Percentiles rank a stretch among this genome's conserved stretches.
Evolutionary conservation across 2,888 invertebrate species (phyloP).

Genomic region (Chymomyza procnemis): DNA sequence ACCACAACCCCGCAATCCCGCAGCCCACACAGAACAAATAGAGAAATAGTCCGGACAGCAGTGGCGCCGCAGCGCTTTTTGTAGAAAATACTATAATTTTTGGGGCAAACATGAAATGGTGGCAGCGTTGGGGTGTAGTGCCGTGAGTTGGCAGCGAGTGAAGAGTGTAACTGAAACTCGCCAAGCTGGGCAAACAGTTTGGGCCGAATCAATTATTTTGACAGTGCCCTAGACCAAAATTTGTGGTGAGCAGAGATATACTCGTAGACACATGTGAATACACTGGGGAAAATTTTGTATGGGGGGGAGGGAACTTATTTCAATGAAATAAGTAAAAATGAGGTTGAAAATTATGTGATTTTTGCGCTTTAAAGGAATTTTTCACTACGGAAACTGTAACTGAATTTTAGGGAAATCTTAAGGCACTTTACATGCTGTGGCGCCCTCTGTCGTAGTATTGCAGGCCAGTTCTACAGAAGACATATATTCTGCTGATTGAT

Average conservation of each 20-base stretch:
- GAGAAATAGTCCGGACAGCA: neutral
- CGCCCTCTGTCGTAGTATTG: no score
- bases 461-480: no score
- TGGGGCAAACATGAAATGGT: neutral
- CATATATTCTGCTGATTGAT: no score
- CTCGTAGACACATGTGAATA: constrained; percentile 44
- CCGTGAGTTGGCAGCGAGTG: neutral
- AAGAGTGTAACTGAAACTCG: neutral
- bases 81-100: neutral
- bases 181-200: constrained; percentile 27
- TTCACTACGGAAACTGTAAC: no score
- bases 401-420: no score
- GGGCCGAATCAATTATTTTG: constrained; percentile 1
- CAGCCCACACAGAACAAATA: neutral
- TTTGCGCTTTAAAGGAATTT: no score
- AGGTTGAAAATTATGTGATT: no score
- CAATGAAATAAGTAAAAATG: no score
- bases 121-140: neutral
- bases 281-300: neutral
- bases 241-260: neutral
- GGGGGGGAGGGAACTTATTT: no score
- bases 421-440: no score
- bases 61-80: neutral
- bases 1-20: constrained; percentile 23
- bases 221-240: neutral